These are phyloP conservation scores for Tromatobia lineatoria DNA, from an alignment of 2,888 invertebrate species.

Conservation along the genomic window DNA sequence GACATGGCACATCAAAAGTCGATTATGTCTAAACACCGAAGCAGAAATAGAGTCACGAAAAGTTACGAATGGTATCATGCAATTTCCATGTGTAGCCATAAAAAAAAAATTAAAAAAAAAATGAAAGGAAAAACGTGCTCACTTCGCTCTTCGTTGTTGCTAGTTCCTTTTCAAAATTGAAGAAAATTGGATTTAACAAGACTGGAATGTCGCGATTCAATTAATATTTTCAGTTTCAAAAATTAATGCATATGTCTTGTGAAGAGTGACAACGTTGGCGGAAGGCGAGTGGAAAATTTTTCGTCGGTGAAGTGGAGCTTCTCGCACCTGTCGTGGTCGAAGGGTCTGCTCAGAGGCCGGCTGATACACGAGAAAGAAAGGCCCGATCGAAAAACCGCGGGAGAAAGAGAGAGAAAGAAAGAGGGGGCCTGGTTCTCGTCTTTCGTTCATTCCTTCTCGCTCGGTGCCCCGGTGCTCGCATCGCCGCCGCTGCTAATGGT, in stretches of 20 bases:
- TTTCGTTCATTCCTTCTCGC: conserved; percentile 35
- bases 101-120: too few relatives aligned
- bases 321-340: conserved; percentile 71
- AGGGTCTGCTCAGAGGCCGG: conserved; percentile 52
- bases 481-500: conserved; percentile 47
- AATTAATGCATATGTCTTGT: not conserved
- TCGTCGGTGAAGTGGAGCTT: conserved; percentile 64
- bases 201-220: not conserved
- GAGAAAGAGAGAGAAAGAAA: not conserved
- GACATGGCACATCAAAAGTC: too few relatives aligned
- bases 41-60: too few relatives aligned
- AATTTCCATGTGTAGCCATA: too few relatives aligned
- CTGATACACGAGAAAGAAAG: conserved; percentile 66
- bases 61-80: too few relatives aligned
- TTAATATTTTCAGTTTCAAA: not conserved
- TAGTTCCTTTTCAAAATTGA: not conserved
- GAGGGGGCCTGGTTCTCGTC: conserved; percentile 36
- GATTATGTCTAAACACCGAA: too few relatives aligned
- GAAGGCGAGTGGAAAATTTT: conserved; percentile 69
- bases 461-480: conserved; percentile 39
- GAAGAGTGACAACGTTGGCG: not conserved
- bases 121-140: too few relatives aligned
- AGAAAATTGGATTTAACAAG: not conserved
- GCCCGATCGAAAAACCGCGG: conserved; percentile 16
- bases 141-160: not conserved